Evolutionary conservation across 1,140 invertebrate genomes (phyloP).

Genomic region (Saccostrea cuccullata): DNA sequence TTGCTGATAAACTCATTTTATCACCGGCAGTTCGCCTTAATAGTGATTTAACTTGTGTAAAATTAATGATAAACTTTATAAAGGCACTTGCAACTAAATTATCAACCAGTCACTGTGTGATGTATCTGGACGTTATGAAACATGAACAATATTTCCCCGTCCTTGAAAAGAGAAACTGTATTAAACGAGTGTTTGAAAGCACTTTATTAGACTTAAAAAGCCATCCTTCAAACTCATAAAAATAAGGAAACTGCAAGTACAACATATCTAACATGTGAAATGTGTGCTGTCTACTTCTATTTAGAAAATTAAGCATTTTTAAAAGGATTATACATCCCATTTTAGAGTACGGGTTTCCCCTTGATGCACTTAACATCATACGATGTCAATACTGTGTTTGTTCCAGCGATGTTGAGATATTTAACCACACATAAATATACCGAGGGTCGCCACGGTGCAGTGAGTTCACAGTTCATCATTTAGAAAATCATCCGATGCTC

Average conservation of each 20-base stretch:
- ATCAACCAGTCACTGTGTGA: too few species aligned
- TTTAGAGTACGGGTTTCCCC: background rate
- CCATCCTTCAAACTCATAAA: too few species aligned
- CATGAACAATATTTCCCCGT: too few species aligned
- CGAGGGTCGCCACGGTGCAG: background rate
- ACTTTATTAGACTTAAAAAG: too few species aligned
- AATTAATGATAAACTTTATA: too few species aligned
- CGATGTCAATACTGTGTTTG: background rate
- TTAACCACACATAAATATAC: background rate
- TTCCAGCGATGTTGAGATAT: background rate
- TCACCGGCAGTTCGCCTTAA: too few species aligned
- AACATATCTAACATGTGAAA: background rate
- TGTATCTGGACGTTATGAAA: too few species aligned
- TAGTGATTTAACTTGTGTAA: too few species aligned
- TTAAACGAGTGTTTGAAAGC: too few species aligned
- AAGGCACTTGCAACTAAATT: too few species aligned
- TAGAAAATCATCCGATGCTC: background rate
- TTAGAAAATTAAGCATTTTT: background rate
- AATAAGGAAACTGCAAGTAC: background rate
- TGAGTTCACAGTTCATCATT: background rate
- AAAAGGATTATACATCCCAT: background rate
- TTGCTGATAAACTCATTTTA: too few species aligned
- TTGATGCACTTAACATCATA: constrained; percentile 7
- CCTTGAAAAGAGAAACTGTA: too few species aligned
- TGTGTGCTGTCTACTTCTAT: background rate